Base-by-base conservation (phyloP, 2,797 vertebrate genomes). In the Carduelis carduelis region DNA sequence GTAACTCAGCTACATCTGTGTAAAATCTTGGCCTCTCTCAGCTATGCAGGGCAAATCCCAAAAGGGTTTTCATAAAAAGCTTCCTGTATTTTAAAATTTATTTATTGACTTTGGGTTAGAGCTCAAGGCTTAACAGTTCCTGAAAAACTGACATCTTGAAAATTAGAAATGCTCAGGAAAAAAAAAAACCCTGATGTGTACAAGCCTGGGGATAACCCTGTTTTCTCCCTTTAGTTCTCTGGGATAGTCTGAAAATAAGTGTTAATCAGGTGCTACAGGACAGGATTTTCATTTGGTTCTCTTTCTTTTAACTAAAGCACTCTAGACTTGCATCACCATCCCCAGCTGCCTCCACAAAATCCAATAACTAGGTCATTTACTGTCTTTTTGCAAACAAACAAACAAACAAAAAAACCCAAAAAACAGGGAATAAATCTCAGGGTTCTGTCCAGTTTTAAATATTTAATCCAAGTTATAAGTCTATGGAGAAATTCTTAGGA, bases 131-230 rank as follows among this genome's bases (percentile, higher is more conserved):
- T 53, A 90, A 16, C 17, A 53, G 35, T 66, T 85, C 27, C 46
- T 76, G 90, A 57, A 87, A 78, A 87, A 53, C 6, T 8, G 44
- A 46, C 4, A 5, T 21, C 7, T 44, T 83, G 37, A 57, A 68
- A 87, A 72, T 39, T 14, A 27, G 61, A 61, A 61, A 39, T 12
- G 4, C 22, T 3, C 32, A 34, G 55, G 4, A 21, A 21, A 39
- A 39, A 49, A 41, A 37, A 14, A 1, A 0, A 8, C 7, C 16
- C 41, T 17, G 17, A 43, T 6, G 4, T 6, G 1, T 47, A 15
- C 78, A 83, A 64, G 20, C 11, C 27, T 34, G 3, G 6, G 8
- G 39, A 60, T 13, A 43, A 9, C 7, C 27, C 9, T 6, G 0
- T 46, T 16, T 52, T 20, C 18, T 56, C 9, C 8, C 7, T 89